Conservation (phyloP, 1,140 invertebrate species). For the Acyrthosiphon pisum region DNA sequence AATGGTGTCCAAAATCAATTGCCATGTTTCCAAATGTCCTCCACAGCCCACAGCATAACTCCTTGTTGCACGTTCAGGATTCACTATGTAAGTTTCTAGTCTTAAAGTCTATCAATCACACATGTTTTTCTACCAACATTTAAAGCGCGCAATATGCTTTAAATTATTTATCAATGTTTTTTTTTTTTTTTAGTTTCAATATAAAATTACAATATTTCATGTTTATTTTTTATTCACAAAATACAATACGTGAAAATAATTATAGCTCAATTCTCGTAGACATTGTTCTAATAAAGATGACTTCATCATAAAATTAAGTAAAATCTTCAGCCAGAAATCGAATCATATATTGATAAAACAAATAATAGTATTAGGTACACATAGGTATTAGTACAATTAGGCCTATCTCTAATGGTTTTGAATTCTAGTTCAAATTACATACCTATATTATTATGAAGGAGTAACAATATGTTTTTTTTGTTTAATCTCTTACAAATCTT, state of each 20-base stretch:
- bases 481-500: background rate
- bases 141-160: background rate
- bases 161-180: background rate
- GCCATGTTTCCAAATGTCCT: background rate
- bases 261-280: background rate
- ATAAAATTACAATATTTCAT: background rate
- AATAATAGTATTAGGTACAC: background rate
- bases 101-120: slow-evolving; percentile 49
- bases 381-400: background rate
- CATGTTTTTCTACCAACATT: slow-evolving; percentile 44
- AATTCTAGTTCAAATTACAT: background rate
- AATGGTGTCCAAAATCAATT: background rate
- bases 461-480: background rate
- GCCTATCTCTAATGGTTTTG: background rate
- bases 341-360: background rate
- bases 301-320: background rate
- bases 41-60: background rate
- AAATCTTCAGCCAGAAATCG: background rate
- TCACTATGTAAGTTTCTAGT: background rate
- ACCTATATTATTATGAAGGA: background rate
- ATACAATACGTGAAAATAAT: background rate
- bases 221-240: background rate
- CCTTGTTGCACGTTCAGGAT: background rate
- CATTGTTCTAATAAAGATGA: background rate
- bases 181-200: background rate